A percentile compares a stretch with the other conserved stretches of the same genome.
Evolutionary conservation across 2,888 invertebrate genomes (phyloP).

Genomic region (Autographa gamma): DNA sequence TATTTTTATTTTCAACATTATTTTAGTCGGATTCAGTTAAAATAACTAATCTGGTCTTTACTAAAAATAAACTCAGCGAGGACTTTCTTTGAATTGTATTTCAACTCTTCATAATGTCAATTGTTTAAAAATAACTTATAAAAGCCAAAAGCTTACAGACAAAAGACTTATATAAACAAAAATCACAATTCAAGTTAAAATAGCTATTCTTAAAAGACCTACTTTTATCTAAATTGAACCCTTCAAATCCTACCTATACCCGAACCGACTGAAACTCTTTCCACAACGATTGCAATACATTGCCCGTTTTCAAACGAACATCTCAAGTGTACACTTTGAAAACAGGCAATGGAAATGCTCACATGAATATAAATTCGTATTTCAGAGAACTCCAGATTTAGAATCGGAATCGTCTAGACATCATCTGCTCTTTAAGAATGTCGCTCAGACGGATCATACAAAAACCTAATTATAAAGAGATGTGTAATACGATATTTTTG

Average conservation of each 20-base stretch:
- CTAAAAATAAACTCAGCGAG: too few relatives aligned
- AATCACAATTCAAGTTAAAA: background rate
- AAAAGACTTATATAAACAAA: background rate
- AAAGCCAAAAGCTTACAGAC: background rate
- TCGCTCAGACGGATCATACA: slow-evolving; percentile 43
- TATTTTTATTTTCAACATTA: background rate
- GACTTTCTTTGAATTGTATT: background rate
- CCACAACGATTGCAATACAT: slow-evolving; percentile 7
- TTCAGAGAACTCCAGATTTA: slow-evolving; percentile 40
- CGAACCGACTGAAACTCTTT: background rate
- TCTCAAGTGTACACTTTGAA: background rate
- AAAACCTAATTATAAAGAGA: slow-evolving; percentile 38
- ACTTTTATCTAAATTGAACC: slow-evolving; percentile 7
- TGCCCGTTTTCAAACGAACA: background rate
- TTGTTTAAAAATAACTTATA: background rate
- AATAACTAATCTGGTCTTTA: too few relatives aligned
- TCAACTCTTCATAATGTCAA: background rate
- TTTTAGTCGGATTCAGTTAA: too few relatives aligned
- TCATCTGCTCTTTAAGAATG: slow-evolving; percentile 50
- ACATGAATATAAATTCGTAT: slow-evolving; percentile 18
- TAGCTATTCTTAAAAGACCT: slow-evolving; percentile 10
- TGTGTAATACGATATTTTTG: slow-evolving; percentile 42
- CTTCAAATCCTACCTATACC: background rate
- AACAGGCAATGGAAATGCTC: slow-evolving; percentile 24
- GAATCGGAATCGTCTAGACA: slow-evolving; percentile 52